Conservation (phyloP, 2,113 vertebrate genomes). For the Neolamprologus longior region DNA sequence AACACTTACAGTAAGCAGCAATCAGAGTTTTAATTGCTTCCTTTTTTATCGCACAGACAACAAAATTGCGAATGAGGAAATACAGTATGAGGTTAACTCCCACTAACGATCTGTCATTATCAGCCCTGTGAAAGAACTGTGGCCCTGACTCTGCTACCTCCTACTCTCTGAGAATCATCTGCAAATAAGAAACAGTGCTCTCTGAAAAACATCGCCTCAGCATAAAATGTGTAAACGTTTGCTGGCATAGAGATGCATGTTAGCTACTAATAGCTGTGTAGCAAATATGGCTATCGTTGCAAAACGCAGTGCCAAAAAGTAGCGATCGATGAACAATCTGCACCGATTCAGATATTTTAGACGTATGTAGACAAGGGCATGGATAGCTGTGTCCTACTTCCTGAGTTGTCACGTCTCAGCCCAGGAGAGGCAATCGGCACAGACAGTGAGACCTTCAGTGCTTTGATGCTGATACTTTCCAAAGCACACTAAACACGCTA, state of each 20-base stretch:
- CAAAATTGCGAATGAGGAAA: background rate
- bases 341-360: background rate
- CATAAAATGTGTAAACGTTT: background rate
- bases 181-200: slow-evolving; percentile 3
- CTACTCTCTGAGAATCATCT: background rate
- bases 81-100: background rate
- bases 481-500: slow-evolving; percentile 41
- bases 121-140: background rate
- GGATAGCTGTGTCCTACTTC: background rate
- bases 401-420: background rate
- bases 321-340: background rate
- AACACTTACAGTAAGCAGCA: background rate
- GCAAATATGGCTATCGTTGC: slow-evolving; percentile 13
- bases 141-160: slow-evolving; percentile 4
- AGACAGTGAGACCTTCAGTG: background rate
- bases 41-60: background rate
- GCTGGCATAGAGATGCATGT: slow-evolving; percentile 45
- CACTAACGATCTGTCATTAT: background rate
- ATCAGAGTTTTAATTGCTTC: background rate
- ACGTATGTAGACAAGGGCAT: background rate
- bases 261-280: slow-evolving; percentile 1
- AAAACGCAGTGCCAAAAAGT: slow-evolving; percentile 13
- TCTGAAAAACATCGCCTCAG: background rate
- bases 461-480: slow-evolving; percentile 6
- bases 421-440: background rate